A percentile compares a stretch with the other conserved stretches of the same genome.
Conservation (phyloP, 2,113 vertebrate genomes). For the Electrona antarctica region DNA sequence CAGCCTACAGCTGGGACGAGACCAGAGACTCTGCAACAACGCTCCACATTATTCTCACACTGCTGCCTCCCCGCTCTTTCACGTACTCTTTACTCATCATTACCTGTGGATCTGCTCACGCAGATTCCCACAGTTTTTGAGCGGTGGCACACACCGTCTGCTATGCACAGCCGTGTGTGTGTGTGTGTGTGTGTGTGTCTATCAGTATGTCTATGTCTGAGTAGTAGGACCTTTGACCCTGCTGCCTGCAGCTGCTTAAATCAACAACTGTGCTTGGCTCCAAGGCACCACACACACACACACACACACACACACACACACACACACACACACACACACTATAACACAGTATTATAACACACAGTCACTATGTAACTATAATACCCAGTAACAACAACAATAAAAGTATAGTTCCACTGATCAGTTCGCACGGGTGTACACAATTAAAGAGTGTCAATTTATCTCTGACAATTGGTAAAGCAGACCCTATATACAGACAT, state of each 20-base stretch:
- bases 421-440: too few species aligned
- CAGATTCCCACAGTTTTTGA: neutral
- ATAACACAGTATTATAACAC: neutral
- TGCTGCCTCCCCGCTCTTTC: neutral
- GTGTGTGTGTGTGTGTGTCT: too few species aligned
- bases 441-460: too few species aligned
- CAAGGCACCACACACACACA: neutral
- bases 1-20: slow-evolving; percentile 47
- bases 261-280: too few species aligned
- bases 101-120: slow-evolving; percentile 31
- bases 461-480: too few species aligned
- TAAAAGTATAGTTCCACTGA: too few species aligned
- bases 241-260: too few species aligned
- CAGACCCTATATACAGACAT: too few species aligned
- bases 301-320: slow-evolving; percentile 1
- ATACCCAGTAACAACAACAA: too few species aligned
- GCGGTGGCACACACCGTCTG: too few species aligned
- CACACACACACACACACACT: neutral
- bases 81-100: neutral
- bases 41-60: slow-evolving; percentile 10
- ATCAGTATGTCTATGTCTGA: neutral
- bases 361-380: neutral
- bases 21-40: slow-evolving; percentile 4
- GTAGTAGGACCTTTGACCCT: too few species aligned
- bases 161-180: neutral